phyloP scores from a whole-genome alignment of 2,113 vertebrate genomes.

The Muscicapa adusta region DNA sequence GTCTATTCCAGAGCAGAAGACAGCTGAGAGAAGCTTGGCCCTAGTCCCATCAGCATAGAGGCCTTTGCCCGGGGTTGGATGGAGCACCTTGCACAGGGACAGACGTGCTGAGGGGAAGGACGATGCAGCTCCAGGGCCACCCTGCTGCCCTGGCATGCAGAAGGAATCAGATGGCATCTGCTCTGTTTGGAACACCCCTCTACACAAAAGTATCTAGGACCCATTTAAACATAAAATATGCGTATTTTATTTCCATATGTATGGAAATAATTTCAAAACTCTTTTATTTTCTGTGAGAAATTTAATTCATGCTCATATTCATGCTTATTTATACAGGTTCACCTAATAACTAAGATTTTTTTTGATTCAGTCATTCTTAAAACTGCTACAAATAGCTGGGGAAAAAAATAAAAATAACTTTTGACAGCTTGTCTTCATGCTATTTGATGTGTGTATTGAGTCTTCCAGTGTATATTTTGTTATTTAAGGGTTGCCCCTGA shows the following conservation, averaged over 20 bases:
- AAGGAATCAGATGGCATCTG: not conserved
- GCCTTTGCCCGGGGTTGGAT: not conserved
- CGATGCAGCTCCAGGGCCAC: not conserved
- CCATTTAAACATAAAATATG: not conserved
- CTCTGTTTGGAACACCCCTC: not conserved
- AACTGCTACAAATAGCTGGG: not conserved
- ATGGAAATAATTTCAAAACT: not conserved
- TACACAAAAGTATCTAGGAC: not conserved
- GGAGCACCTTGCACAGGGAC: accelerated
- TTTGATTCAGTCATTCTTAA: not conserved
- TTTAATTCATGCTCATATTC: not conserved
- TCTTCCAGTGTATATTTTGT: not conserved
- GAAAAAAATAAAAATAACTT: not conserved
- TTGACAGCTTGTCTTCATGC: not conserved
- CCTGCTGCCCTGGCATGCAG: not conserved
- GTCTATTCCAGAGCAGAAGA: not conserved
- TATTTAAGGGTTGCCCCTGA: accelerated
- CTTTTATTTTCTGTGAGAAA: not conserved
- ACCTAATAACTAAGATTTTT: not conserved
- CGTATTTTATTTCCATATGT: not conserved
- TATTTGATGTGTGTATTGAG: not conserved
- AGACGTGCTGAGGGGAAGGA: accelerated
- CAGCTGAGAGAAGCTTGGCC: not conserved
- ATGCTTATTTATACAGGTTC: not conserved
- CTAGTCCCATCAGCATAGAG: not conserved